A percentile compares a stretch with the other conserved stretches of the same genome.
Evolutionary conservation across 2,113 vertebrate species (phyloP).

Genomic region (Ranitomeya variabilis): DNA sequence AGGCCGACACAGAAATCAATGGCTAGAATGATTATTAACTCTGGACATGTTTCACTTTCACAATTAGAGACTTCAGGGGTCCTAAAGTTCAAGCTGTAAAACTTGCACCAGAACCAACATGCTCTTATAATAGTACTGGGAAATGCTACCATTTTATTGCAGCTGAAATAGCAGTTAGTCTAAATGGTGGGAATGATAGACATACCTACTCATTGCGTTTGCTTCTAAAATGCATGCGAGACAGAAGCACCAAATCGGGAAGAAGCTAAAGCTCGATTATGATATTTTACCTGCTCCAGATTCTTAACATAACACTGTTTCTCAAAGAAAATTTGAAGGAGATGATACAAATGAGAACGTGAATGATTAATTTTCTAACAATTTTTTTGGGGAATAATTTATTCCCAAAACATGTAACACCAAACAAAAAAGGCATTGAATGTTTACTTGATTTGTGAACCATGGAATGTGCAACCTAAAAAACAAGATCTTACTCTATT

Average conservation of each 20-base stretch:
- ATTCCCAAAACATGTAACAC: not conserved
- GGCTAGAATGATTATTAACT: no score
- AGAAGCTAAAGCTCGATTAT: not conserved
- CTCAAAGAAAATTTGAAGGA: not conserved
- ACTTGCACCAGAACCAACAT: no score
- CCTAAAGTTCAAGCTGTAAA: no score
- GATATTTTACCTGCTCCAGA: slow-evolving; percentile 1
- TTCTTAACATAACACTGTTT: not conserved
- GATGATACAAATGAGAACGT: not conserved
- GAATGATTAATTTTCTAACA: not conserved
- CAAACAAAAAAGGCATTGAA: not conserved
- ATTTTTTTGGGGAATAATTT: not conserved
- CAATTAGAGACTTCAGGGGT: no score
- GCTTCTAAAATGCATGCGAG: not conserved
- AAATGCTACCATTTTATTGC: no score
- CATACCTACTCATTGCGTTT: not conserved
- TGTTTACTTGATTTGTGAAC: not conserved
- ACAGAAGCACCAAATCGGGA: not conserved
- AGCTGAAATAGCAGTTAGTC: not conserved
- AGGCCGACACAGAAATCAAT: no score
- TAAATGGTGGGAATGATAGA: not conserved
- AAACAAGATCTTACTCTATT: no score
- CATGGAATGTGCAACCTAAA: not conserved
- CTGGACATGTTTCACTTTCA: no score
- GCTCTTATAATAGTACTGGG: no score